Evolutionary conservation across 2,797 vertebrate species (phyloP).

Genomic region (Sparidentex hasta): DNA sequence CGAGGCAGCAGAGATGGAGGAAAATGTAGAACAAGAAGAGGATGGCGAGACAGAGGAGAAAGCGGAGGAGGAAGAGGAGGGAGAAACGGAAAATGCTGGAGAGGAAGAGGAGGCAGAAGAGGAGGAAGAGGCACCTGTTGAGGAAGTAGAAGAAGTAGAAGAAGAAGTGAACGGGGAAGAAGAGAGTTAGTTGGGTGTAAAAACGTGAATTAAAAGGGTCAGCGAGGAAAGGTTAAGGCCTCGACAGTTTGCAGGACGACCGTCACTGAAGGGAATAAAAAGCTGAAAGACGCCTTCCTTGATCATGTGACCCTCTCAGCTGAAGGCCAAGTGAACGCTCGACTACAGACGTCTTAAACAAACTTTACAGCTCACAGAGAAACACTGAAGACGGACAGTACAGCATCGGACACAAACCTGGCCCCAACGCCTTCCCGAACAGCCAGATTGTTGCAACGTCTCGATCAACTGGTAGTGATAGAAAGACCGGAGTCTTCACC

Average conservation of each 20-base stretch:
- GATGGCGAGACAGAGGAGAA: not conserved
- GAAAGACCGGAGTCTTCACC: slow-evolving; percentile 59
- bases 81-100: slow-evolving; percentile 1
- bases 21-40: not conserved
- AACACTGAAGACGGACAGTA: slow-evolving; percentile 30
- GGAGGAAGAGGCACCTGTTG: slow-evolving; percentile 14
- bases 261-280: slow-evolving; percentile 6
- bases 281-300: slow-evolving; percentile 18
- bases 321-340: slow-evolving; percentile 18
- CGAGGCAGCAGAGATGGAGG: not conserved
- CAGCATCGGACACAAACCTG: slow-evolving; percentile 34
- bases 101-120: slow-evolving; percentile 9
- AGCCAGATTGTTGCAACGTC: slow-evolving; percentile 24
- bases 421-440: slow-evolving; percentile 11
- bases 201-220: slow-evolving; percentile 32
- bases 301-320: slow-evolving; percentile 22
- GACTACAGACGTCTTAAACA: slow-evolving; percentile 14
- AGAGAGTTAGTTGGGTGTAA: slow-evolving; percentile 61
- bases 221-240: slow-evolving; percentile 13
- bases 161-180: slow-evolving; percentile 39
- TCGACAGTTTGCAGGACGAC: not conserved
- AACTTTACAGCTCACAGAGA: slow-evolving; percentile 32
- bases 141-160: slow-evolving; percentile 13
- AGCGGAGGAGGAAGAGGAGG: not conserved
- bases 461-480: slow-evolving; percentile 41